Percentiles rank a stretch among this genome's conserved stretches.
Evolutionary conservation across 2,113 vertebrate species (phyloP).

Genomic region (Cyanoderma ruficeps): DNA sequence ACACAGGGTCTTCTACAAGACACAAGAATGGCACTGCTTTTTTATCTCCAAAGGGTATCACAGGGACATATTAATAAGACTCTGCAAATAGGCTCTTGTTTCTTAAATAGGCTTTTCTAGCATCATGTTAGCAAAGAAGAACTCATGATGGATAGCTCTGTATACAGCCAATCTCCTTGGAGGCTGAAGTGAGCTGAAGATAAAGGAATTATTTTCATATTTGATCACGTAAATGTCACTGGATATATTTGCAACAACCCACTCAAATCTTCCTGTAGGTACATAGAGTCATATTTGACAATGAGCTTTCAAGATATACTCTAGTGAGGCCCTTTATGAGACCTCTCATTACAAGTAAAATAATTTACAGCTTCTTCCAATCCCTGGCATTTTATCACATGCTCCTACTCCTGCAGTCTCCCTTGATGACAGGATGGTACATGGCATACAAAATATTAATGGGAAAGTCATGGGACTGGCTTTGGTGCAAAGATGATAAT

Average conservation of each 20-base stretch:
- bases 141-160: not conserved
- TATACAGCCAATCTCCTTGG: not conserved
- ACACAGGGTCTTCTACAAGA: not conserved
- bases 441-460: not conserved
- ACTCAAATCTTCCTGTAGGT: not conserved
- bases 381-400: not conserved
- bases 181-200: not conserved
- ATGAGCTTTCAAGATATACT: not conserved
- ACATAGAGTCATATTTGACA: not conserved
- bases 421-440: not conserved
- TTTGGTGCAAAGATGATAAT: not conserved
- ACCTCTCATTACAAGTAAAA: not conserved
- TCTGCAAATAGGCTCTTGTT: not conserved
- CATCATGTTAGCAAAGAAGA: not conserved
- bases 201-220: conserved; percentile 45
- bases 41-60: not conserved
- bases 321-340: not conserved
- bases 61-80: not conserved
- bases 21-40: not conserved
- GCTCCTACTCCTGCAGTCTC: not conserved
- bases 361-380: not conserved
- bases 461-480: not conserved
- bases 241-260: not conserved
- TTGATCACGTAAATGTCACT: conserved; percentile 28
- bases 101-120: not conserved